Percentiles rank a stretch among this genome's conserved stretches.
phyloP scores from a whole-genome alignment of 2,888 invertebrate species.

The Phorcus lineatus region DNA sequence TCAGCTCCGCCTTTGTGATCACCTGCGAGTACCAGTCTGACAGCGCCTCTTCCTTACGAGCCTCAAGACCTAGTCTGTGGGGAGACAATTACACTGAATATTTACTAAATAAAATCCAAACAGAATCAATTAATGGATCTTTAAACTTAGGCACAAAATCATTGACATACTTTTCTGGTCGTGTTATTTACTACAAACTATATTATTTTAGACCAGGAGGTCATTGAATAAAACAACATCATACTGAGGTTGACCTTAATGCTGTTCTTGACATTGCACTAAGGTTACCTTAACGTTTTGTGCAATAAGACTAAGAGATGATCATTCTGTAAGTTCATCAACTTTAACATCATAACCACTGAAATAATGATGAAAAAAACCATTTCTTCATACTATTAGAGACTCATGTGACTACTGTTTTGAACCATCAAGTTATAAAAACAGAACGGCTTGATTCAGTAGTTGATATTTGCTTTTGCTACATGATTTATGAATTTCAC shows the following conservation, averaged over 20 bases:
- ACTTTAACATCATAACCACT: no score
- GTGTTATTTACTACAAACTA: background rate
- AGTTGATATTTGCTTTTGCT: background rate
- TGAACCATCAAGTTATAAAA: background rate
- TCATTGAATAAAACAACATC: no score
- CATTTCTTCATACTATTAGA: no score
- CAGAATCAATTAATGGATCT: background rate
- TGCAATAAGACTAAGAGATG: no score
- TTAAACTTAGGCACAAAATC: background rate
- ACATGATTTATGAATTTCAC: background rate
- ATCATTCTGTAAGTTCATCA: no score
- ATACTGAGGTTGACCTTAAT: no score
- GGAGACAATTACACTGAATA: background rate
- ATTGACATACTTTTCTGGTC: no score
- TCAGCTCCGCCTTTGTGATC: constrained; percentile 94
- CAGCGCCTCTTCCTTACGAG: constrained; percentile 92
- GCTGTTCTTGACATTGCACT: no score
- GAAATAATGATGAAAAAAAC: no score
- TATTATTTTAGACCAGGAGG: no score
- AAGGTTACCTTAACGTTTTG: no score
- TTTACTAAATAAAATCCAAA: background rate
- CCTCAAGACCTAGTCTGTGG: constrained; percentile 88
- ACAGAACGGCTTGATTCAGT: background rate
- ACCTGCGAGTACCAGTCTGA: constrained; percentile 98
- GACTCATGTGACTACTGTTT: background rate